Conservation (phyloP, 2,113 vertebrate species). For the Tympanuchus pallidicinctus region DNA sequence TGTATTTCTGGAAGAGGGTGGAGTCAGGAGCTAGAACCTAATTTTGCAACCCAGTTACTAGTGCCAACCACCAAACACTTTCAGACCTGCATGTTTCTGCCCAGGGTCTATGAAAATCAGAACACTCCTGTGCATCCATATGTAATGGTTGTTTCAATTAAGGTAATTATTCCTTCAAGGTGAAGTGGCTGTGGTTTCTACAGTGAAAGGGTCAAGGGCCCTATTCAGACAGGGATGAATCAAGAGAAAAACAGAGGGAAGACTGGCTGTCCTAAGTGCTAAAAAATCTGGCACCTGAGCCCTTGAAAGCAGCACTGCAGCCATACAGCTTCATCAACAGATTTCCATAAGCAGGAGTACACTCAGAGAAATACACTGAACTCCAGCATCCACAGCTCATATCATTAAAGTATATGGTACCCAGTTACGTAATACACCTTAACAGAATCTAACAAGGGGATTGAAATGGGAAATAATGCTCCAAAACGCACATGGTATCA, state of each 20-base stretch:
- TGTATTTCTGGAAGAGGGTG: background rate
- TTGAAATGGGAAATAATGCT: background rate
- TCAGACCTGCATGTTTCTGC: background rate
- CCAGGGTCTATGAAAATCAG: background rate
- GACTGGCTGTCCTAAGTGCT: background rate
- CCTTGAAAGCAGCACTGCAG: background rate
- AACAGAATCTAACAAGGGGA: too few species aligned
- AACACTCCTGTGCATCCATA: background rate
- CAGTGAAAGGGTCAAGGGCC: background rate
- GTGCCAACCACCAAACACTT: background rate
- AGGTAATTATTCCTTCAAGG: fast-evolving
- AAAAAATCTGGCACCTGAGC: background rate
- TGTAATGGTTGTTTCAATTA: background rate
- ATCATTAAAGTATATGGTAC: fast-evolving
- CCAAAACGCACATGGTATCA: background rate
- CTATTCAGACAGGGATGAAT: background rate
- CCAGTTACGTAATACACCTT: background rate
- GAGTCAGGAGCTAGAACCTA: background rate
- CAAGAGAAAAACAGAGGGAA: background rate
- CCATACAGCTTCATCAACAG: fast-evolving
- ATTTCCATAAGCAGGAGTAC: background rate
- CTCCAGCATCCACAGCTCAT: background rate
- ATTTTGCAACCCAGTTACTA: background rate
- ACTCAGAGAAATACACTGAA: fast-evolving
- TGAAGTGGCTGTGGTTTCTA: background rate